Evolutionary conservation across 2,797 vertebrate genomes (phyloP), one percentile per base, ranked within the genome.

Genomic region (Miichthys miiuy): DNA sequence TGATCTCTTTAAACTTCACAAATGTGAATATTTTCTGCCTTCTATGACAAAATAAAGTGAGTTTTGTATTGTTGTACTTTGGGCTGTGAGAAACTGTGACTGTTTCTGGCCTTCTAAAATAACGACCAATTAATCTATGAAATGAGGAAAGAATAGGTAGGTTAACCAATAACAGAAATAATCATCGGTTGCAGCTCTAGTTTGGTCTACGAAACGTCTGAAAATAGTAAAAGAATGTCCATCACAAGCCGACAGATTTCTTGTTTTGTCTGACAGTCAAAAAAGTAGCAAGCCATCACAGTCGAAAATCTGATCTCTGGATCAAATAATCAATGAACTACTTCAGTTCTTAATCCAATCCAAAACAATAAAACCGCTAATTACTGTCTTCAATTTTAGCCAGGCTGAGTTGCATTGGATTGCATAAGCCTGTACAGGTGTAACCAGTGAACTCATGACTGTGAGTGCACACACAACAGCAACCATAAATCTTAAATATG

Each of bases 371-470:
- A 12, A 42, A 9, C 51, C 17, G 44, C 17, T 6, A 34, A 42
- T 23, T 34, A 23, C 21, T 27, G 4, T 21, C 60, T 51, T 57
- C 2, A 46, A 14, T 12, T 55, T 21, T 60, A 44, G 27, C 11
- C 30, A 63, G 25, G 20, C 16, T 6, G 20, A 21, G 47, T 47
- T 64, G 50, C 52, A 54, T 2, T 51, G 30, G 21, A 68, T 66
- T 27, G 54, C 16, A 10, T 79, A 20, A 60, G 54, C 61, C 14
- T 52, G 41, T 21, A 74, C 61, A 75, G 12, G 13, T 72, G 18
- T 30, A 75, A 20, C 21, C 51, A 68, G 50, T 68, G 50, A 63
- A 72, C 67, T 42, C 16, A 14, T 48, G 47, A 42, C 61, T 62
- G 9, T 56, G 11, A 56, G 16, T 14, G 21, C 16, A 52, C 13